Evolutionary conservation across 2,888 invertebrate genomes (phyloP).

Genomic region (Torymus auratus): DNA sequence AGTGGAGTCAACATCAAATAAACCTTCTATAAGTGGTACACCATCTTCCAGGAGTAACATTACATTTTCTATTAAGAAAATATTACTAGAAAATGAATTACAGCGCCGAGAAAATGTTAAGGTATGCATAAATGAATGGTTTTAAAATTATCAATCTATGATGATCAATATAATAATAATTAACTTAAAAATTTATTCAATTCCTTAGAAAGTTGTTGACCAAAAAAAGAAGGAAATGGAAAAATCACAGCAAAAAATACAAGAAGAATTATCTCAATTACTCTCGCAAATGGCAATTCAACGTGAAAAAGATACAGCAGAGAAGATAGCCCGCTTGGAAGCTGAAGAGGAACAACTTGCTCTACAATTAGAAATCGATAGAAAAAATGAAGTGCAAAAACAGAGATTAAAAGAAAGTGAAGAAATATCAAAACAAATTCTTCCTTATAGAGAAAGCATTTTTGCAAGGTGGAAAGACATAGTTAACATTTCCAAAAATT

Average conservation of each 20-base stretch:
- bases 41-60: slow-evolving; percentile 59
- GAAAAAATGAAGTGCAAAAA: slow-evolving; percentile 74
- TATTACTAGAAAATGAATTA: slow-evolving; percentile 70
- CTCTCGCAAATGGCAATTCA: slow-evolving; percentile 64
- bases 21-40: slow-evolving; percentile 70
- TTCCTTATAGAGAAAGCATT: slow-evolving; percentile 62
- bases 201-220: slow-evolving; percentile 70
- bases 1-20: slow-evolving; percentile 58
- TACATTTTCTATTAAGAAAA: slow-evolving; percentile 71
- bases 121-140: slow-evolving; percentile 58
- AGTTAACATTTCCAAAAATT: slow-evolving; percentile 61
- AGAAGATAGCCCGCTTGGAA: slow-evolving; percentile 78
- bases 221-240: slow-evolving; percentile 72
- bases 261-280: slow-evolving; percentile 65
- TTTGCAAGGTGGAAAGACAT: slow-evolving; percentile 65
- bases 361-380: slow-evolving; percentile 78
- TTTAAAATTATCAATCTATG: too few species aligned
- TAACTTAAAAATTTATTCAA: neutral
- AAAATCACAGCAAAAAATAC: slow-evolving; percentile 70
- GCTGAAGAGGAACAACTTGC: slow-evolving; percentile 79
- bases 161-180: neutral
- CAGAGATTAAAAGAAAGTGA: slow-evolving; percentile 77
- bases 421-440: slow-evolving; percentile 77
- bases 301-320: slow-evolving; percentile 70
- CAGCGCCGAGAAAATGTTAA: slow-evolving; percentile 70